These are phyloP conservation scores for Proteles cristata DNA, from an alignment of 2,113 vertebrate genomes.

Conservation along the genomic window DNA sequence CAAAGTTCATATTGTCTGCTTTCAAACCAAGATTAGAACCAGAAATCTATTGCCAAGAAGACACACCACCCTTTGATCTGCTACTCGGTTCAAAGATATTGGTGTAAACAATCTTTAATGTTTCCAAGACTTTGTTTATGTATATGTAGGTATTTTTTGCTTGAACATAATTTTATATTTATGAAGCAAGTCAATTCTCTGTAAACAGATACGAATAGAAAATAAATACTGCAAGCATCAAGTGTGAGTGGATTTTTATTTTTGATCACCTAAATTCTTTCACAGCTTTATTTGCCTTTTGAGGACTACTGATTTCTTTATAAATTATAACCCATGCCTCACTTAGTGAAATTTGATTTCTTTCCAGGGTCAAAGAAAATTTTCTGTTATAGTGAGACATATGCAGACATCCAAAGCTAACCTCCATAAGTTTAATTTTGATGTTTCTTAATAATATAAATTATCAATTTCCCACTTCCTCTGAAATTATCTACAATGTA, in stretches of 20 bases:
- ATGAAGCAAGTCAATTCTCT: conserved; percentile 84
- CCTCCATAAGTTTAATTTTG: conserved; percentile 75
- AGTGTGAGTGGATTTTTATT: conserved; percentile 75
- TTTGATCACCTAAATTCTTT: conserved; percentile 79
- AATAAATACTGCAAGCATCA: conserved; percentile 81
- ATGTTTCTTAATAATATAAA: conserved; percentile 77
- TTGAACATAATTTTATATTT: conserved; percentile 83
- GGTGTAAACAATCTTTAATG: conserved; percentile 80
- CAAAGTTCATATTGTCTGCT: conserved; percentile 76
- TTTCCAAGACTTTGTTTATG: conserved; percentile 80
- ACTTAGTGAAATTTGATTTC: conserved; percentile 75
- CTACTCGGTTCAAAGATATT: conserved; percentile 70
- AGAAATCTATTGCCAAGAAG: conserved; percentile 71
- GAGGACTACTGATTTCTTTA: conserved; percentile 73
- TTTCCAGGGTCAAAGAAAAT: conserved; percentile 68
- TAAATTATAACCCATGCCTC: conserved; percentile 77
- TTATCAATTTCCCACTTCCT: conserved; percentile 66
- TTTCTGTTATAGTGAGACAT: conserved; percentile 74
- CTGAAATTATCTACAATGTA: conserved; percentile 64
- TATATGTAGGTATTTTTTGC: conserved; percentile 60
- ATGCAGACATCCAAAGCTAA: conserved; percentile 71
- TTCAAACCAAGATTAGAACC: conserved; percentile 63
- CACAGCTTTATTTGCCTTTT: conserved; percentile 81
- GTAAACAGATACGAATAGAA: conserved; percentile 86
- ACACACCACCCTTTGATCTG: conserved; percentile 76